Conservation (phyloP, 2,113 vertebrate genomes). For the Podilymbus podiceps region DNA sequence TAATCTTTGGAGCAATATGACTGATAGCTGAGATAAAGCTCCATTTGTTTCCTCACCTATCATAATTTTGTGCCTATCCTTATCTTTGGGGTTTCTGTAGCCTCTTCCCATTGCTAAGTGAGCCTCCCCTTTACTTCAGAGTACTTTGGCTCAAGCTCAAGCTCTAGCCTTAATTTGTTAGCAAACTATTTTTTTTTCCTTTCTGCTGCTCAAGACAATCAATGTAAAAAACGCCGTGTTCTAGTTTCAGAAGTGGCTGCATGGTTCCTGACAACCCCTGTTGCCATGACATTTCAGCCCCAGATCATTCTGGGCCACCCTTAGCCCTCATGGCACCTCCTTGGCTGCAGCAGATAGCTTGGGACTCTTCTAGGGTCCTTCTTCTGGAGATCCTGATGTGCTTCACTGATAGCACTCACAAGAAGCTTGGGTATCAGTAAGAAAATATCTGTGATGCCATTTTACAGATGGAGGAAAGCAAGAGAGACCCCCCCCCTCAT, state of each 20-base stretch:
- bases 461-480: not conserved
- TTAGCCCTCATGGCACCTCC: not conserved
- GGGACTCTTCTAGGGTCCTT: not conserved
- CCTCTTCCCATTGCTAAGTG: not conserved
- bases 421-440: not conserved
- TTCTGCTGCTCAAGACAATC: not conserved
- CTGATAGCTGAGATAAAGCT: not conserved
- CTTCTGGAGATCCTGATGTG: not conserved
- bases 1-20: not conserved
- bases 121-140: not conserved
- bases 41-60: not conserved
- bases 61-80: not conserved
- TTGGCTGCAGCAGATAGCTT: fast-evolving
- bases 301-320: not conserved
- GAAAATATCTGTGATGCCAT: not conserved
- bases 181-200: not conserved
- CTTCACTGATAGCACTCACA: not conserved
- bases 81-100: not conserved
- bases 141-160: not conserved
- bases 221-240: not conserved
- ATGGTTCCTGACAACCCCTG: not conserved
- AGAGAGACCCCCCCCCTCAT: not conserved
- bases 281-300: not conserved
- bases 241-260: not conserved
- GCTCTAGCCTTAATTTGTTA: not conserved